phyloP scores from a whole-genome alignment of 2,113 vertebrate genomes.

The Columba janthina region DNA sequence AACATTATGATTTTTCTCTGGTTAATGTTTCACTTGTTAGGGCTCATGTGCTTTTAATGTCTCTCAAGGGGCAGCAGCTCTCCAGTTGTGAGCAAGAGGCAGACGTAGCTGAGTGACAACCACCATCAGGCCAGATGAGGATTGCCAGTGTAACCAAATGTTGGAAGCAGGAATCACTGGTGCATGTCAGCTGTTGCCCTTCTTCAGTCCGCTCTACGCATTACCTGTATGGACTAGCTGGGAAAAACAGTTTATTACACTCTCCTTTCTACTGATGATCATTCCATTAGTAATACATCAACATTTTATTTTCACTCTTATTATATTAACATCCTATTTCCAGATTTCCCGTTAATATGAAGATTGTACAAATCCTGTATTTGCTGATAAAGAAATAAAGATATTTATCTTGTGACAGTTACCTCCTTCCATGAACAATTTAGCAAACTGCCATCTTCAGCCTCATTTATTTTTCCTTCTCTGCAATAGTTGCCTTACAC shows the following conservation, averaged over 20 bases:
- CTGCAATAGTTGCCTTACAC: background rate
- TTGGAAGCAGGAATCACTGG: background rate
- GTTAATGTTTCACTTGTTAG: background rate
- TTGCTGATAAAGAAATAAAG: background rate
- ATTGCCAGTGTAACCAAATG: background rate
- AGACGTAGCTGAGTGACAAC: background rate
- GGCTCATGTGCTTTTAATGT: rapidly evolving
- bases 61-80: background rate
- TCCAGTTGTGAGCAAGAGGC: background rate
- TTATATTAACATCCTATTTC: background rate
- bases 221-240: background rate
- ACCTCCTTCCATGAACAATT: background rate
- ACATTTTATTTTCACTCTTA: background rate
- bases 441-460: background rate
- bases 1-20: background rate
- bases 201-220: background rate
- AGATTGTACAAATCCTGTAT: background rate
- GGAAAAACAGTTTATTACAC: background rate
- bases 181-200: rapidly evolving
- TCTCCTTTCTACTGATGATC: background rate
- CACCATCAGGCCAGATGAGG: background rate
- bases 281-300: background rate
- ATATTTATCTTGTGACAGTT: background rate
- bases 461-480: background rate
- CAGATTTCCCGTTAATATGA: background rate